Percentiles rank a stretch among this genome's conserved stretches.
phyloP scores from a whole-genome alignment of 2,113 vertebrate genomes.

The Trachemys scripta region DNA sequence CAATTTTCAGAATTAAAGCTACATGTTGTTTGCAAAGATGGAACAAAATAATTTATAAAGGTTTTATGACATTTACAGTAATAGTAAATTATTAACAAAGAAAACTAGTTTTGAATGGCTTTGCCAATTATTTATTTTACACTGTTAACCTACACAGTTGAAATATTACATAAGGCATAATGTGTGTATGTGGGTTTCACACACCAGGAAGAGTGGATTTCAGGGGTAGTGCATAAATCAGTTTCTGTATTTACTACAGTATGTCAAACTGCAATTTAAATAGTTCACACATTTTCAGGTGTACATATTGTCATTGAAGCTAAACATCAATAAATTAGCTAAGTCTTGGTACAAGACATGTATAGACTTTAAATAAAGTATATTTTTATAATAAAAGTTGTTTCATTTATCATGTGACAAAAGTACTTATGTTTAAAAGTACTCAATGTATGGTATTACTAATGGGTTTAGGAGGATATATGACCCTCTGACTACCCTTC shows the following conservation, averaged over 20 bases:
- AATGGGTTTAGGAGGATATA: not conserved
- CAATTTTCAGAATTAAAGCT: slow-evolving; percentile 3
- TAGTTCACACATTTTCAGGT: not conserved
- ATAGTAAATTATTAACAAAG: slow-evolving; percentile 27
- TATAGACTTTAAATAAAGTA: not conserved
- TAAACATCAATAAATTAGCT: not conserved
- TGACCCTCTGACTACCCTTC: not conserved
- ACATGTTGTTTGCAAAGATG: slow-evolving; percentile 11
- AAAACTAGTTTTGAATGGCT: slow-evolving; percentile 7
- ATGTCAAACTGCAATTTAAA: not conserved
- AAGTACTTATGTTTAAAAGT: not conserved
- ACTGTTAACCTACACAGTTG: not conserved
- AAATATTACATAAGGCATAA: slow-evolving; percentile 24
- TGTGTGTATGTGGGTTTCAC: not conserved
- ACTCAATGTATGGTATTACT: not conserved
- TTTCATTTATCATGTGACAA: not conserved
- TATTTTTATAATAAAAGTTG: not conserved
- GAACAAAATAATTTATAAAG: slow-evolving; percentile 8
- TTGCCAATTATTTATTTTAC: not conserved
- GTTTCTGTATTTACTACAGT: not conserved
- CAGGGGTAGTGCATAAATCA: slow-evolving; percentile 19
- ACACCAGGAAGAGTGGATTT: not conserved
- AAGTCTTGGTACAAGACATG: not conserved
- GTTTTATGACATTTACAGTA: not conserved
- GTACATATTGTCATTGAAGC: not conserved